A percentile compares a stretch with the other conserved stretches of the same genome.
phyloP scores from a whole-genome alignment of 30 jellyfish, hydroid and myxozoan species.

The Clytia hemisphaerica region DNA sequence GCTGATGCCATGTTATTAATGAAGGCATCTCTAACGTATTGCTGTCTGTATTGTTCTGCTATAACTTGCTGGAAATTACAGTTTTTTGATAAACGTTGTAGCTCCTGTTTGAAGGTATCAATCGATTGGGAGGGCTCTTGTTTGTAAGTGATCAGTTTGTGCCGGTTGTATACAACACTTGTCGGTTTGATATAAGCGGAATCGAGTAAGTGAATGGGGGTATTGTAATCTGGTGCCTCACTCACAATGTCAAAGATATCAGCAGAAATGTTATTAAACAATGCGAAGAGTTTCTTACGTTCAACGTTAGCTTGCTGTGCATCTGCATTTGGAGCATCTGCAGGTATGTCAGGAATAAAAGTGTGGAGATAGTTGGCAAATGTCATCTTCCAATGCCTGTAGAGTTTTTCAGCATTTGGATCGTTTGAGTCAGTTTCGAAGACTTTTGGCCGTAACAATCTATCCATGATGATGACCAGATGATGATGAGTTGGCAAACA shows the following conservation, averaged over 20 bases:
- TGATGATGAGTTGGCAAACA: too few relatives aligned
- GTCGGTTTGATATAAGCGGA: conserved; percentile 38
- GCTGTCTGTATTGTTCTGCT: conserved; percentile 59
- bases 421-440: conserved; percentile 29
- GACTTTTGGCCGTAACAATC: conserved; percentile 40
- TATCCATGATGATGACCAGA: too few relatives aligned
- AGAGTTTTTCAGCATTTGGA: conserved; percentile 37
- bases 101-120: conserved; percentile 60
- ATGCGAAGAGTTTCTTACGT: conserved; percentile 27
- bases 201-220: conserved; percentile 39
- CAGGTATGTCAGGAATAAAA: too few relatives aligned
- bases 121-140: conserved; percentile 48
- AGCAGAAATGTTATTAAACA: conserved; percentile 43
- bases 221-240: conserved; percentile 35
- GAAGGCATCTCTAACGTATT: conserved; percentile 56
- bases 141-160: conserved; percentile 47
- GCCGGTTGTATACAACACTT: conserved; percentile 66
- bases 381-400: conserved; percentile 53
- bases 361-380: conserved; percentile 38
- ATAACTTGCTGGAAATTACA: conserved; percentile 49
- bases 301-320: conserved; percentile 18
- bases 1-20: conserved; percentile 38
- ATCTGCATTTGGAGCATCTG: conserved; percentile 6
- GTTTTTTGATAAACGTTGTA: conserved; percentile 46
- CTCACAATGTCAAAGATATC: conserved; percentile 30